Evolutionary conservation across 2,888 invertebrate genomes (phyloP), one percentile per base, ranked within the genome.

Genomic region (Prosopocoilus inquinatus): DNA sequence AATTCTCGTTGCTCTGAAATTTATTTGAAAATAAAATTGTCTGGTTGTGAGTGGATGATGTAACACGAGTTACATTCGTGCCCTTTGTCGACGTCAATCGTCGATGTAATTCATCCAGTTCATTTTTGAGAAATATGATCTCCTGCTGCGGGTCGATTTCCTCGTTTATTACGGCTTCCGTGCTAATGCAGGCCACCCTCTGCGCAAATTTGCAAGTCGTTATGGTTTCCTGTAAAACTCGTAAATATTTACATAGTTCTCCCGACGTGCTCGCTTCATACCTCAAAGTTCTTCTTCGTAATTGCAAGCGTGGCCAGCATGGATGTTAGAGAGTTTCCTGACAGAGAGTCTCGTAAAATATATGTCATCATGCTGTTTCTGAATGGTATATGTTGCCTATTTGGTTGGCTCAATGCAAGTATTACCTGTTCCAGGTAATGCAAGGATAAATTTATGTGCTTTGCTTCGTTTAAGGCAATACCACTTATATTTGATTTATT

Each of bases 151-250:
- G 73, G 64, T 80, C 77, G 15, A 60, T 55, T 35, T 73, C 67
- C 59, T 78, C 74, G 57, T 79, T 78, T 43, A 79, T 67, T 13
- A 70, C 70, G 4, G 79, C 76, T 49, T 80, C 77, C 55, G 81
- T 79, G 49, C 67, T 76, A 11, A 82, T 75, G 39, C 79, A 63
- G 2, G 81, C 79, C 2, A 82, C 82, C 59, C 81, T 71, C 63
- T 82, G 81, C 2, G 82, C 77, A 64, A 82, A 82, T 68, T 78
- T 77, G 62, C 82, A 82, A 28, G 82, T 82, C 32, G 81, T 79
- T 59, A 82, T 66, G 2, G 81, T 79, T 72, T 82, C 82, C 81
- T 82, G 61, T 36, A 53, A 28, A 28, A 28, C 15, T 13, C 41
- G 41, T 41, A 16, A 41, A 11, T 41, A 15, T 41, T 41, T 41